Evolutionary conservation across 1,140 invertebrate species (phyloP), one percentile per base, ranked within the genome.

Genomic region (Trichonephila inaurata): DNA sequence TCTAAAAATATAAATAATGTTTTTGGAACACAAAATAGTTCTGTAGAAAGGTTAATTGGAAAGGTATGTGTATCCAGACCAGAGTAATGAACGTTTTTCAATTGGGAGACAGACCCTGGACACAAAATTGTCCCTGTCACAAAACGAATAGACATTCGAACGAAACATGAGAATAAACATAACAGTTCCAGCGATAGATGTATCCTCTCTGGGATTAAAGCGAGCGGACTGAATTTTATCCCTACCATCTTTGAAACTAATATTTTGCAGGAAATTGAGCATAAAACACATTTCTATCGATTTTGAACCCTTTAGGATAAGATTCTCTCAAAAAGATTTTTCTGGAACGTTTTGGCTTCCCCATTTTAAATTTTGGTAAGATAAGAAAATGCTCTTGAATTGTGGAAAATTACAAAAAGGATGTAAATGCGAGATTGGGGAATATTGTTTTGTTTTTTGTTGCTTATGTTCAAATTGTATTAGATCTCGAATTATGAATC

Each of bases 191-290:
- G 4, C 69, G 28, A 77, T 77, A 7, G 24, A 28, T 16, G 12
- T 33, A 16, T 33, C 61, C 61, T 62, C 19, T 16, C 28, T 18
- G 2, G 72, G 72, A 77, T 77, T 77, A 77, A 77, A 33, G 18
- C 72, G 28, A 77, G 28, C 14, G 14, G 3, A 6, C 28, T 18
- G 4, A 33, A 1, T 19, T 28, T 16, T 77, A 77, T 77, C 72
- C 16, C 28, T 6, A 33, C 24, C 16, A 18, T 33, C 72, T 77
- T 28, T 33, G 28, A 40, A 77, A 33, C 33, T n/a, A 8, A 28
- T 40, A 77, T 33, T 40, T 77, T 77, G 40, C 72, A 77, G 72
- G 72, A 77, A 77, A 77, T 77, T 77, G 72, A 77, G 33, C 16
- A 77, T 77, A 40, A 77, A 77, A 40, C 16, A 77, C 72, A 77